Evolutionary conservation across 2,113 vertebrate genomes (phyloP).

Genomic region (Emydura subglobosa): DNA sequence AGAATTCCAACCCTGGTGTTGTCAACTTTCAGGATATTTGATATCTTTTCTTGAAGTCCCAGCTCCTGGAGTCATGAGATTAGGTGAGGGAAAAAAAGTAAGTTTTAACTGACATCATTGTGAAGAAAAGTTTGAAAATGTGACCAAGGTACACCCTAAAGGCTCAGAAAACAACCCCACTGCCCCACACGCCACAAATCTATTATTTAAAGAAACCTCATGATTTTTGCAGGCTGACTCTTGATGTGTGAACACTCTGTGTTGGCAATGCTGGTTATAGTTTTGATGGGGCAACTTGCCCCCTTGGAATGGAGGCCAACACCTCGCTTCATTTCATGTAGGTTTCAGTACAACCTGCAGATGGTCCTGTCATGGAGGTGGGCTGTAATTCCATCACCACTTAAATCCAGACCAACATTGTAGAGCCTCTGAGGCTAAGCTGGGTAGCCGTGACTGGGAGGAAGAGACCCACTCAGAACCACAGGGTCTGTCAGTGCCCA

Average conservation of each 20-base stretch:
- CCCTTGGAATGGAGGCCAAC: background rate
- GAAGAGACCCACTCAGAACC: no score
- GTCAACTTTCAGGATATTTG: background rate
- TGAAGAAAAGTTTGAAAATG: background rate
- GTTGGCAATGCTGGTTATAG: background rate
- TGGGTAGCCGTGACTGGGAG: background rate
- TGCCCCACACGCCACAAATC: background rate
- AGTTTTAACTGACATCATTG: background rate
- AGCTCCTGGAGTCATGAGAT: background rate
- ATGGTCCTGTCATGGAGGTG: conserved; percentile 44
- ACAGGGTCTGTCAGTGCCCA: background rate
- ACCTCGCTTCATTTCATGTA: conserved; percentile 44
- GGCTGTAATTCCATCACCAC: conserved; percentile 55
- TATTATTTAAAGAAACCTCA: background rate
- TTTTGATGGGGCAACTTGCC: background rate
- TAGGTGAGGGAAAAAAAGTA: background rate
- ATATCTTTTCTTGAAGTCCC: background rate
- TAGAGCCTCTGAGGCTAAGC: background rate
- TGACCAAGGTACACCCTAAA: background rate
- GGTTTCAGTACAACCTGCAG: conserved; percentile 6
- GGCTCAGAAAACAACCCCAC: background rate
- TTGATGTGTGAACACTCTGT: background rate
- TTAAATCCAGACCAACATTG: background rate
- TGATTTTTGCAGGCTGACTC: background rate
- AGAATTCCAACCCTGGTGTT: background rate